These are phyloP conservation scores for Icerya purchasi DNA, from an alignment of 2,888 invertebrate genomes.

Conservation along the genomic window DNA sequence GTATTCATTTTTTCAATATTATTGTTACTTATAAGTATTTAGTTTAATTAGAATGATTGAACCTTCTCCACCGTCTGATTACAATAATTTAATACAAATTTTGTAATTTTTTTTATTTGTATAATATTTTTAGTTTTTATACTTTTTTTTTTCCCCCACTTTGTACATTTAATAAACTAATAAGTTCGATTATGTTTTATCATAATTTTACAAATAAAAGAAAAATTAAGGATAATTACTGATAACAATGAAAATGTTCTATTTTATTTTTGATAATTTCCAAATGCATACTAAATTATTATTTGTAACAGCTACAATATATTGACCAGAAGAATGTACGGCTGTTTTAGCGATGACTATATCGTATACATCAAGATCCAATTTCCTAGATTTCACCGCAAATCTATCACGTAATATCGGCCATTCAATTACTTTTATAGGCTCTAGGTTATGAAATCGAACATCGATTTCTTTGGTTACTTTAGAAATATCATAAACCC, in stretches of 20 bases:
- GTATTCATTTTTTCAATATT: too few species aligned
- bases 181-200: background rate
- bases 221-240: background rate
- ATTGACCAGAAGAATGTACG: constrained; percentile 19
- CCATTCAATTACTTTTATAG: constrained; percentile 21
- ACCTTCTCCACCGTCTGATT: too few species aligned
- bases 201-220: background rate
- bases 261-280: constrained; percentile 1
- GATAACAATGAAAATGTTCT: background rate
- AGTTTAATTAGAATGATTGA: too few species aligned
- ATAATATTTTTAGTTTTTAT: too few species aligned
- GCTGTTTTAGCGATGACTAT: constrained; percentile 23
- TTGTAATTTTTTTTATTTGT: too few species aligned
- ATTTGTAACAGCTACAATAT: constrained; percentile 23
- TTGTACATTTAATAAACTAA: too few species aligned
- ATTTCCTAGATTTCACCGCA: constrained; percentile 22
- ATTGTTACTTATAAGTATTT: too few species aligned
- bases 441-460: constrained; percentile 13
- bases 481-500: constrained; percentile 22
- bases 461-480: background rate
- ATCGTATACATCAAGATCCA: constrained; percentile 22
- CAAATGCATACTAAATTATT: constrained; percentile 25
- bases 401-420: constrained; percentile 21
- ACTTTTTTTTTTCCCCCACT: too few species aligned
- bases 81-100: too few species aligned